Conservation (phyloP, 2,113 vertebrate species). For the Halichoeres trimaculatus region DNA sequence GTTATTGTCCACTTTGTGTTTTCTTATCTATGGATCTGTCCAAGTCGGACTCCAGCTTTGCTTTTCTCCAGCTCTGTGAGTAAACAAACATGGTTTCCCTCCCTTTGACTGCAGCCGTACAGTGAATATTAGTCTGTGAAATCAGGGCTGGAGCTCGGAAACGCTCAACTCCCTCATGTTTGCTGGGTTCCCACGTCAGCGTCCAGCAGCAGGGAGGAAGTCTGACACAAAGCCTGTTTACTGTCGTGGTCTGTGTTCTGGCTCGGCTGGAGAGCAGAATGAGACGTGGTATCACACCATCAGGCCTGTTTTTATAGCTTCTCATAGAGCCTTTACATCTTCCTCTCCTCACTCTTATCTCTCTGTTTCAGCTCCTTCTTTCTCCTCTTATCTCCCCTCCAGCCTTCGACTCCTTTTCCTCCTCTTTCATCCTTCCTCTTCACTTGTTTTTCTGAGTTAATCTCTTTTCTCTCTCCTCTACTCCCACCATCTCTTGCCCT, state of each 20-base stretch:
- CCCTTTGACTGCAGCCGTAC: neutral
- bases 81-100: neutral
- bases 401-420: neutral
- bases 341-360: neutral
- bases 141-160: neutral
- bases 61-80: neutral
- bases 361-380: neutral
- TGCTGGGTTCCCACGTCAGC: neutral
- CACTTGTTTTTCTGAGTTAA: neutral
- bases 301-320: neutral
- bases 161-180: conserved; percentile 18
- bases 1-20: neutral
- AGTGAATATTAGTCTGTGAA: neutral
- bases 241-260: conserved; percentile 16
- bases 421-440: neutral
- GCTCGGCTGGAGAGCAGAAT: neutral
- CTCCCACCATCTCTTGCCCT: neutral
- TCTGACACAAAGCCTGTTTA: conserved; percentile 49
- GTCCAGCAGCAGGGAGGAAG: conserved; percentile 40
- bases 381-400: neutral
- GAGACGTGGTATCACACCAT: neutral
- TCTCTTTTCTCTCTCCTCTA: neutral
- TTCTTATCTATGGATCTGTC: no score
- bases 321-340: neutral
- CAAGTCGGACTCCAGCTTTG: neutral